A percentile compares a stretch with the other conserved stretches of the same genome.
Evolutionary conservation across 2,113 vertebrate species (phyloP).

Genomic region (Eubucco bourcierii): DNA sequence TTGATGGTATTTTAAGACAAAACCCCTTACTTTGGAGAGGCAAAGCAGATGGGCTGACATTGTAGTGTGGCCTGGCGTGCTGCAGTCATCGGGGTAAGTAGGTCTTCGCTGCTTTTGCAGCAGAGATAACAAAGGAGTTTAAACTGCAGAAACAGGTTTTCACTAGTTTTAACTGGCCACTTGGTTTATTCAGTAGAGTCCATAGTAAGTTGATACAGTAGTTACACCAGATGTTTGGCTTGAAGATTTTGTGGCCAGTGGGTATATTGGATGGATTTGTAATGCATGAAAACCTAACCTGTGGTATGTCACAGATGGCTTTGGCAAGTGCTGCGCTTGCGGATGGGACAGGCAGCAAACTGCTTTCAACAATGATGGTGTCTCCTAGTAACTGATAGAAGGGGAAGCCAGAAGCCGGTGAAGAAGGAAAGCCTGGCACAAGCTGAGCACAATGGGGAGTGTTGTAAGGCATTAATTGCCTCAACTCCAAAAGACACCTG

Average conservation of each 20-base stretch:
- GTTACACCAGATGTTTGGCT: not conserved
- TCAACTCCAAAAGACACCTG: accelerated
- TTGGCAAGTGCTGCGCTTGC: not conserved
- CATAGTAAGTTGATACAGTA: accelerated
- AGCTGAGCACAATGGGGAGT: accelerated
- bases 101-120: not conserved
- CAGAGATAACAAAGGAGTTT: not conserved
- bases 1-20: not conserved
- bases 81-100: not conserved
- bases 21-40: not conserved
- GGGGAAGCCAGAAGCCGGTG: not conserved
- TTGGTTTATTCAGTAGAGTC: not conserved
- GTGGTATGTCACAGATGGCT: not conserved
- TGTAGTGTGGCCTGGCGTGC: accelerated
- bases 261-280: not conserved
- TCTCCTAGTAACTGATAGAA: not conserved
- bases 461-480: accelerated
- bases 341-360: not conserved
- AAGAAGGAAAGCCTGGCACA: not conserved
- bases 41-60: accelerated
- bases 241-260: not conserved
- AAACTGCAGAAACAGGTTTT: not conserved
- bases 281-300: not conserved
- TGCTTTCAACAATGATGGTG: accelerated
- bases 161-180: not conserved